These are phyloP conservation scores for Ephialtes manifestator DNA, from an alignment of 2,888 invertebrate species.

Conservation along the genomic window DNA sequence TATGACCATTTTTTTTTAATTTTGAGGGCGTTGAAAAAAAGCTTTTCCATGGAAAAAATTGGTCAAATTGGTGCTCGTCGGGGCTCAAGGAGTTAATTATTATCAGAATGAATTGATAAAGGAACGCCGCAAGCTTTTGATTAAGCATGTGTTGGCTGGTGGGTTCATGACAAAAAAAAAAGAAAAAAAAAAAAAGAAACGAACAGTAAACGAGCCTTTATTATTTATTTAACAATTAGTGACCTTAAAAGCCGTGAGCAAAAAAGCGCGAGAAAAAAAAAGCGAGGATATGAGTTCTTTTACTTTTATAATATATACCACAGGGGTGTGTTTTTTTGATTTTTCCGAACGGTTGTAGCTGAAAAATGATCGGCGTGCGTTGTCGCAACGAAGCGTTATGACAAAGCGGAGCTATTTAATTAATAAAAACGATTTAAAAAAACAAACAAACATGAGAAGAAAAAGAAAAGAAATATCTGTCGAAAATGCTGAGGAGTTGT, in stretches of 20 bases:
- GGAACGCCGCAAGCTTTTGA: background rate
- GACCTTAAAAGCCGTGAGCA: slow-evolving; percentile 43
- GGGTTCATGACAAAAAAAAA: slow-evolving; percentile 50
- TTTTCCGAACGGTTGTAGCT: slow-evolving; percentile 47
- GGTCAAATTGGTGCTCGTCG: background rate
- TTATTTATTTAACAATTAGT: slow-evolving; percentile 65
- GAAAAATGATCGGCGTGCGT: slow-evolving; percentile 26
- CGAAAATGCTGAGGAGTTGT: slow-evolving; percentile 34
- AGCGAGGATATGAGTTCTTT: slow-evolving; percentile 72
- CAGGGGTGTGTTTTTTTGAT: slow-evolving; percentile 75
- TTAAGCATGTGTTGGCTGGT: slow-evolving; percentile 11
- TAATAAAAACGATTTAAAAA: slow-evolving; percentile 35
- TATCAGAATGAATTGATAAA: slow-evolving; percentile 40
- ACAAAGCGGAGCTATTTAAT: slow-evolving; percentile 38
- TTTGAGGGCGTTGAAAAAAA: background rate
- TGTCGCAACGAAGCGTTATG: slow-evolving; percentile 46
- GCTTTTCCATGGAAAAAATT: background rate
- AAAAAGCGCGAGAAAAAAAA: background rate
- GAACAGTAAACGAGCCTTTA: slow-evolving; percentile 50
- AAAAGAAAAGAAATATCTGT: background rate
- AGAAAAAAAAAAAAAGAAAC: background rate
- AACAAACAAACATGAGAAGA: background rate
- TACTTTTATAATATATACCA: slow-evolving; percentile 77
- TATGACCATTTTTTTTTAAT: background rate
- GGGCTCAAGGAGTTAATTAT: slow-evolving; percentile 14